Evolutionary conservation across 1,140 invertebrate genomes (phyloP).

Genomic region (Dysdera silvatica): DNA sequence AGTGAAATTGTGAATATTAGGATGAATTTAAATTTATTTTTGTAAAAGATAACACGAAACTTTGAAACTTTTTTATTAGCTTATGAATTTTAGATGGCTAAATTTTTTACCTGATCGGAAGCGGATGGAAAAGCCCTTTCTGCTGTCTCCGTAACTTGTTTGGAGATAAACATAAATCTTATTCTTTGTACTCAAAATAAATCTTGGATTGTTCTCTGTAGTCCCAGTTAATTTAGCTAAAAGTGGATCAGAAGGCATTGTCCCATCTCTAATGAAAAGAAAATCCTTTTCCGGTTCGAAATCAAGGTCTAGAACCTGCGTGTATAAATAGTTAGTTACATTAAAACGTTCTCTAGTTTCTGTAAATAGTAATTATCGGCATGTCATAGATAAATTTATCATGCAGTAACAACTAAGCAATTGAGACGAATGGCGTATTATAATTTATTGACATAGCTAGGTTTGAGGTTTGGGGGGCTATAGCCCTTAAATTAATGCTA

Average conservation of each 20-base stretch:
- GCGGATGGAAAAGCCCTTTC: slow-evolving; percentile 81
- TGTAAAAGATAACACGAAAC: not conserved
- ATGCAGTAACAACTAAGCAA: no score
- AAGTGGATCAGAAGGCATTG: slow-evolving; percentile 71
- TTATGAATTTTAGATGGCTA: not conserved
- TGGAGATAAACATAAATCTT: slow-evolving; percentile 85
- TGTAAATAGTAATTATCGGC: no score
- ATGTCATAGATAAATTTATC: no score
- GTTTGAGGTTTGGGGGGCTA: no score
- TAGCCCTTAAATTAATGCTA: no score
- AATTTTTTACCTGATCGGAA: slow-evolving; percentile 57
- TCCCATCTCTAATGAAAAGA: slow-evolving; percentile 79
- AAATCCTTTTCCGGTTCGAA: slow-evolving; percentile 77
- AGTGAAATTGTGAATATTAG: not conserved
- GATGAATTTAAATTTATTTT: not conserved
- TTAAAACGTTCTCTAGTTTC: no score
- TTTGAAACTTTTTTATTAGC: not conserved
- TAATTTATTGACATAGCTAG: no score
- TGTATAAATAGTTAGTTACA: no score
- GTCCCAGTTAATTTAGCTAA: slow-evolving; percentile 71
- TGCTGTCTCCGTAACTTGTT: slow-evolving; percentile 65
- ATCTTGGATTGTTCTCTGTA: slow-evolving; percentile 44
- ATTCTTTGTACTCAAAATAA: slow-evolving; percentile 83
- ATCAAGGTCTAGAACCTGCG: slow-evolving; percentile 69
- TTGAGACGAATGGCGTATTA: no score